phyloP scores from a whole-genome alignment of 2,113 vertebrate genomes.

The Perca fluviatilis region DNA sequence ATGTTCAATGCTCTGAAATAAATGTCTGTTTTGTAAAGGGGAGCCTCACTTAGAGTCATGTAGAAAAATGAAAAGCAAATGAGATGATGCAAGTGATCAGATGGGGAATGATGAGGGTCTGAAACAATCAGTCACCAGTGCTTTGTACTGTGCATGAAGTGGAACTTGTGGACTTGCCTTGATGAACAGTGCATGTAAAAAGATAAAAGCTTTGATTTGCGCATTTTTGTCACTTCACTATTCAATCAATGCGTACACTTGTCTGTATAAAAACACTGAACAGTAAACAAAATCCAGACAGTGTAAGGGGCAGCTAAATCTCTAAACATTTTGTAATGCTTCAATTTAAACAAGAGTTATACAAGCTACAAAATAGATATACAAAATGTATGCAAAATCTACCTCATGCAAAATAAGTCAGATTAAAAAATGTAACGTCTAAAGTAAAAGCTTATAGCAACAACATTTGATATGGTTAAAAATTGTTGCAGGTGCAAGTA shows the following conservation, averaged over 20 bases:
- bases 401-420: background rate
- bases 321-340: background rate
- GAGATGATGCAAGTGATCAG: conserved; percentile 31
- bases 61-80: conserved; percentile 50
- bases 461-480: too few species aligned
- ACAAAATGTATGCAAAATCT: background rate
- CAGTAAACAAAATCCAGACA: background rate
- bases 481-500: too few species aligned
- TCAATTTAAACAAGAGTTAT: background rate
- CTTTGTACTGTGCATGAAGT: conserved; percentile 4
- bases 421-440: background rate
- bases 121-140: background rate
- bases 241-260: background rate
- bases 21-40: conserved; percentile 39
- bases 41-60: conserved; percentile 34
- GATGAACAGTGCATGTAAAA: background rate
- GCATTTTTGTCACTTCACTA: background rate
- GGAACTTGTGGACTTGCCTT: background rate
- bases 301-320: background rate
- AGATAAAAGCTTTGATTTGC: background rate
- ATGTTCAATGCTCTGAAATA: conserved; percentile 44
- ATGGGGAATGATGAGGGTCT: background rate
- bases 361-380: background rate
- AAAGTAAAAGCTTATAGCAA: background rate
- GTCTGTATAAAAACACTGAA: background rate